Evolutionary conservation across 2,888 invertebrate genomes (phyloP).

Genomic region (Pristionchus exspectatus): DNA sequence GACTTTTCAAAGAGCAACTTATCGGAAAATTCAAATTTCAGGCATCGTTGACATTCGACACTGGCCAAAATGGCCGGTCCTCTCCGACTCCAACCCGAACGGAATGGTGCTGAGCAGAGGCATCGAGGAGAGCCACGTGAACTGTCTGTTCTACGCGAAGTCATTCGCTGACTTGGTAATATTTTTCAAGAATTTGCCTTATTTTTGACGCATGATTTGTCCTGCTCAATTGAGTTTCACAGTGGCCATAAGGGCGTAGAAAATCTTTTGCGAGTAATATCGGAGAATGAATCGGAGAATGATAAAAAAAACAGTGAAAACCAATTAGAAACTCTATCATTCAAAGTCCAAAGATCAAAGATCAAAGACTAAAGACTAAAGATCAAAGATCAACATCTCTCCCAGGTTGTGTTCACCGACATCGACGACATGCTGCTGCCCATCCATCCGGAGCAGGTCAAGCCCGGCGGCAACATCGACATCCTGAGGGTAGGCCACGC

Average conservation of each 20-base stretch:
- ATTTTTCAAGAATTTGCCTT: no score
- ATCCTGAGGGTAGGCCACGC: slow-evolving; percentile 67
- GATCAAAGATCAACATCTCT: slow-evolving; percentile 10
- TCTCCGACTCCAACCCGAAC: slow-evolving; percentile 78
- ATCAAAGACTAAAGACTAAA: not conserved
- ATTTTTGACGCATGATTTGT: no score
- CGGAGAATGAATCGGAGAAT: rapidly evolving
- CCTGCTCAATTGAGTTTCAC: not conserved
- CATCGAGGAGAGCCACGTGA: slow-evolving; percentile 78
- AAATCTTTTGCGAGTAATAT: no score
- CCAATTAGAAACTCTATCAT: not conserved
- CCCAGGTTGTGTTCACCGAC: slow-evolving; percentile 74
- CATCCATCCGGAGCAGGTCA: slow-evolving; percentile 68
- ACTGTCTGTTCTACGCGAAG: slow-evolving; percentile 77
- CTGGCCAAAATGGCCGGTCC: slow-evolving; percentile 78
- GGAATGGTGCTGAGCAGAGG: slow-evolving; percentile 71
- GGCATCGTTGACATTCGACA: slow-evolving; percentile 74
- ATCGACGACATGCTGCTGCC: slow-evolving; percentile 78
- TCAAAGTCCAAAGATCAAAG: not conserved
- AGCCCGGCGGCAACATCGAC: slow-evolving; percentile 68
- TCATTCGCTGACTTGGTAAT: slow-evolving; percentile 73
- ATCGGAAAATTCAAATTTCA: slow-evolving; percentile 52
- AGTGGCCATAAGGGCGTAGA: not conserved
- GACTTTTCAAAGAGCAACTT: not conserved
- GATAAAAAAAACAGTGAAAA: no score